Percentiles rank a stretch among this genome's conserved stretches.
Evolutionary conservation across 2,797 vertebrate genomes (phyloP).

Genomic region (Choloepus didactylus): DNA sequence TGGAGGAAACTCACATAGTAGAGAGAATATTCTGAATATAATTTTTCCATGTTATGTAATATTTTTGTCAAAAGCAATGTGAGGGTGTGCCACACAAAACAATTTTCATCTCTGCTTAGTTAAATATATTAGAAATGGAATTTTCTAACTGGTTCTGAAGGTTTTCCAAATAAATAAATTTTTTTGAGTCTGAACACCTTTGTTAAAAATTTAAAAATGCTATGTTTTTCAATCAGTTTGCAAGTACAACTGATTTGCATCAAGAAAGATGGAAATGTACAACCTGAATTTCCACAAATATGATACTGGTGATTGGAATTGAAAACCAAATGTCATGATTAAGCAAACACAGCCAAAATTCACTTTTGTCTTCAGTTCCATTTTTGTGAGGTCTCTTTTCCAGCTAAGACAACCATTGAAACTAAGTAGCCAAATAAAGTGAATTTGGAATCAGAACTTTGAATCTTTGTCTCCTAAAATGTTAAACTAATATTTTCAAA

Average conservation of each 20-base stretch:
- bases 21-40: background rate
- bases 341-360: background rate
- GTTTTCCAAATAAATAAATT: background rate
- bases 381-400: background rate
- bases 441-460: constrained; percentile 35
- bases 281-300: constrained; percentile 33
- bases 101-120: constrained; percentile 9
- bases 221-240: background rate
- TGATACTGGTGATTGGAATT: background rate
- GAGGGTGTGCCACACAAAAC: background rate
- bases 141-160: constrained; percentile 16
- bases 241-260: background rate
- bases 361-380: background rate
- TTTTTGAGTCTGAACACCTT: background rate
- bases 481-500: constrained; percentile 36
- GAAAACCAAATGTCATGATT: background rate
- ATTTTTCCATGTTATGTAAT: constrained; percentile 7
- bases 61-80: constrained; percentile 34
- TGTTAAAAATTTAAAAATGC: background rate
- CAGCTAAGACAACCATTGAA: background rate
- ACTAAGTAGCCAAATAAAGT: background rate
- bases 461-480: background rate
- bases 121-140: constrained; percentile 50
- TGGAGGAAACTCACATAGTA: background rate
- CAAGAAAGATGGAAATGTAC: background rate